phyloP scores from a whole-genome alignment of 2,797 vertebrate species.

The Onychomys torridus region DNA sequence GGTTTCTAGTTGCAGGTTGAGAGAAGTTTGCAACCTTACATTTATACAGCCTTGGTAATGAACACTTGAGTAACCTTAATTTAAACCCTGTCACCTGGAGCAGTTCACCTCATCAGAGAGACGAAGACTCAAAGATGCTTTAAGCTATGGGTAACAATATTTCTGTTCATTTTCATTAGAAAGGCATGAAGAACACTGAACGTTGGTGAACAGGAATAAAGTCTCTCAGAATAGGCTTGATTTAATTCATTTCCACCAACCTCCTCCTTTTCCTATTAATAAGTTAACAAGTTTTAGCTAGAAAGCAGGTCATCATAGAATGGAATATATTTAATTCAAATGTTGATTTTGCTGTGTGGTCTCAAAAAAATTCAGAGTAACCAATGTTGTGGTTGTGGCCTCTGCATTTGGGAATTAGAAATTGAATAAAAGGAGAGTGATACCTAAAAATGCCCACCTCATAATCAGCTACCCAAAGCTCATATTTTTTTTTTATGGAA shows the following conservation, averaged over 20 bases:
- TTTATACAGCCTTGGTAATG: neutral
- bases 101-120: neutral
- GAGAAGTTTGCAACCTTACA: neutral
- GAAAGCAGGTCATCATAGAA: conserved; percentile 30
- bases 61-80: neutral
- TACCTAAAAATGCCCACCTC: neutral
- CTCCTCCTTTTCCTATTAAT: conserved; percentile 48
- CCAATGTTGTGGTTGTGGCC: neutral
- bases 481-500: neutral
- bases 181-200: neutral
- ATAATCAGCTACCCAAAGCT: neutral
- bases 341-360: conserved; percentile 49
- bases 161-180: conserved; percentile 40
- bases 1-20: neutral
- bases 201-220: neutral
- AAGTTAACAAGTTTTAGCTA: conserved; percentile 62
- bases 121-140: neutral
- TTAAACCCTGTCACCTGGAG: neutral
- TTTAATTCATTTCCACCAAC: conserved; percentile 55
- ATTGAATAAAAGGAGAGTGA: neutral
- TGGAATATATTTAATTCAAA: conserved; percentile 62
- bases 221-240: conserved; percentile 16
- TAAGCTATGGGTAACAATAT: neutral
- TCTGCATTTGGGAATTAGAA: conserved; percentile 34
- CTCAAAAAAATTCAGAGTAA: conserved; percentile 62